Conservation (phyloP, 1,140 invertebrate species). For the Cyclina sinensis region DNA sequence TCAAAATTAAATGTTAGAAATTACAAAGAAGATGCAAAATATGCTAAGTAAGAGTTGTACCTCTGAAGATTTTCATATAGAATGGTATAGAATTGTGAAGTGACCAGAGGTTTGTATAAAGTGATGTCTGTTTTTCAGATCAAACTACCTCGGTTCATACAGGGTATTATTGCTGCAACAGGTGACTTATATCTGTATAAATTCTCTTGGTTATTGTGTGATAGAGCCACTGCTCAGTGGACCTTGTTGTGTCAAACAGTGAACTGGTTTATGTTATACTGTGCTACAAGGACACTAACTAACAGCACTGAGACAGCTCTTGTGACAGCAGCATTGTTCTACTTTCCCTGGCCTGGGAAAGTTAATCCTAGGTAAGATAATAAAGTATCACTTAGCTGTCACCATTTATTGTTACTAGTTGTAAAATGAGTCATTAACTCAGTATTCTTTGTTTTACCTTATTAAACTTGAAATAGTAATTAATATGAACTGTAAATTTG, state of each 20-base stretch:
- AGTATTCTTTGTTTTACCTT: too few species aligned
- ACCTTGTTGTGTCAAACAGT: slow-evolving; percentile 86
- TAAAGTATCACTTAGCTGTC: too few species aligned
- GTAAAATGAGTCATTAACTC: too few species aligned
- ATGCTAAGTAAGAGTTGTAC: too few species aligned
- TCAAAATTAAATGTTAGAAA: too few species aligned
- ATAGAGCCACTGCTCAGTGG: slow-evolving; percentile 84
- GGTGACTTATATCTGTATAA: slow-evolving; percentile 90
- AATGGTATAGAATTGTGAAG: too few species aligned
- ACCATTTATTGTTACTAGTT: too few species aligned
- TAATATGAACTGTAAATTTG: too few species aligned
- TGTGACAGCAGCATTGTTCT: slow-evolving; percentile 92
- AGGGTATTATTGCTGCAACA: slow-evolving; percentile 91
- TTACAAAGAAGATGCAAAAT: too few species aligned
- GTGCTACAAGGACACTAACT: slow-evolving; percentile 93
- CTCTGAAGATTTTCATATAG: too few species aligned
- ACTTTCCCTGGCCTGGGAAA: slow-evolving; percentile 91
- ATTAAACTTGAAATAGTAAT: too few species aligned
- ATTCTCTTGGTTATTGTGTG: slow-evolving; percentile 83
- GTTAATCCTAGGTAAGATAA: slow-evolving; percentile 16
- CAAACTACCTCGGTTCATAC: slow-evolving; percentile 91
- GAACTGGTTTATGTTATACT: slow-evolving; percentile 97
- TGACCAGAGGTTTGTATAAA: too few species aligned
- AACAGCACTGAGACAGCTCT: slow-evolving; percentile 94
- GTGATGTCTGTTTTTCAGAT: slow-evolving; percentile 87